phyloP scores from a whole-genome alignment of 1,140 invertebrate species.

The Leucophenga varia region DNA sequence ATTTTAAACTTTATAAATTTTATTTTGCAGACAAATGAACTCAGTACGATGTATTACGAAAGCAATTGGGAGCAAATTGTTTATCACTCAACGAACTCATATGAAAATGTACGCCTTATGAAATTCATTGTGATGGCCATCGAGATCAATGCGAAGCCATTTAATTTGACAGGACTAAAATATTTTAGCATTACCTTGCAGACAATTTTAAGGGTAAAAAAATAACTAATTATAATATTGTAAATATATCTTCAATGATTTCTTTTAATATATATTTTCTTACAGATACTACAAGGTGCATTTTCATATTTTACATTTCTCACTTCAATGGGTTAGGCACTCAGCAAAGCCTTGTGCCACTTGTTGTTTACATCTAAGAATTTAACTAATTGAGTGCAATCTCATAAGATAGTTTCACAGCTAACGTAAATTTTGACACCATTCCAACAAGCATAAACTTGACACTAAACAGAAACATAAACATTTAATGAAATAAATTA shows the following conservation, averaged over 20 bases:
- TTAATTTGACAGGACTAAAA: conserved; percentile 36
- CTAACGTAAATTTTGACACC: no score
- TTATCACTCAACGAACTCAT: conserved; percentile 25
- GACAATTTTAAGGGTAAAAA: conserved; percentile 29
- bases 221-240: neutral
- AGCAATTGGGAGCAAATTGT: conserved; percentile 37
- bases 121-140: conserved; percentile 38
- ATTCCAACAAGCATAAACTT: no score
- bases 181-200: conserved; percentile 41
- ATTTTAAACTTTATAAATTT: neutral
- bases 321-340: no score
- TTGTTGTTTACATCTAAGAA: no score
- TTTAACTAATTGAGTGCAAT: no score
- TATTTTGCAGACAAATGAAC: conserved; percentile 26
- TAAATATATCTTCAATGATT: no score
- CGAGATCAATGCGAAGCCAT: conserved; percentile 38
- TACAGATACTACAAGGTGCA: conserved; percentile 27
- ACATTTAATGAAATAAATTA: no score
- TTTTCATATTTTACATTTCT: conserved; percentile 39
- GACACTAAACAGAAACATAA: no score
- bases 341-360: no score
- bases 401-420: no score
- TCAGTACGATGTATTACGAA: conserved; percentile 35
- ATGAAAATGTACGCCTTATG: conserved; percentile 33
- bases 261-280: neutral